These are phyloP conservation scores for Magallana angulata DNA, from an alignment of 1,140 invertebrate genomes.

Conservation along the genomic window DNA sequence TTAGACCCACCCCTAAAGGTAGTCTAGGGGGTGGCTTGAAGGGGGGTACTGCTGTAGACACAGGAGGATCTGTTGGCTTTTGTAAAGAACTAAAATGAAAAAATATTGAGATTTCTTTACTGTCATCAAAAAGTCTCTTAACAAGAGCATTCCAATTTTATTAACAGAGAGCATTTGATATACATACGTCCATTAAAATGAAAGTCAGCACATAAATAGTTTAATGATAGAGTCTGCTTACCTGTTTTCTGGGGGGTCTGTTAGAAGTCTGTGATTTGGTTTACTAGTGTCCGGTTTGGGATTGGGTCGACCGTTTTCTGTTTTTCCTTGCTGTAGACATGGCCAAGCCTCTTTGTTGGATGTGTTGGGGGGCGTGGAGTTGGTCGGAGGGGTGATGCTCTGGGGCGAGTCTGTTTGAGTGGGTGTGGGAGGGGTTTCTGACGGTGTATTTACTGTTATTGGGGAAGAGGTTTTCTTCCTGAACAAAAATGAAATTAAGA, in stretches of 20 bases:
- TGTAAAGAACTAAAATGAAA: slow-evolving; percentile 45
- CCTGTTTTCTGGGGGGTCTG: slow-evolving; percentile 53
- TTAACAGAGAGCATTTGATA: background rate
- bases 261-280: slow-evolving; percentile 53
- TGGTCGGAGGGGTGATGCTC: slow-evolving; percentile 42
- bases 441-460: slow-evolving; percentile 55
- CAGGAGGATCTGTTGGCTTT: slow-evolving; percentile 43
- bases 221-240: background rate
- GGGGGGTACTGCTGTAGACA: slow-evolving; percentile 37
- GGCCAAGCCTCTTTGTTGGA: slow-evolving; percentile 68
- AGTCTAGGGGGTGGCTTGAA: slow-evolving; percentile 54
- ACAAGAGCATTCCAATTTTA: background rate
- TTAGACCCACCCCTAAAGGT: slow-evolving; percentile 50
- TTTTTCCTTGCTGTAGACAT: slow-evolving; percentile 58
- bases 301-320: slow-evolving; percentile 13
- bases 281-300: slow-evolving; percentile 44
- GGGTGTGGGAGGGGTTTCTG: slow-evolving; percentile 4
- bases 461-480: slow-evolving; percentile 74
- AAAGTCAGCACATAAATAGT: too few species aligned
- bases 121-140: background rate
- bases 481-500: slow-evolving; percentile 71
- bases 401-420: slow-evolving; percentile 1
- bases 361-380: slow-evolving; percentile 60
- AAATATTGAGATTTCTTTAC: background rate
- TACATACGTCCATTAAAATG: background rate